A percentile compares a stretch with the other conserved stretches of the same genome.
Evolutionary conservation across 1,140 invertebrate species (phyloP).

Genomic region (Diprion similis): DNA sequence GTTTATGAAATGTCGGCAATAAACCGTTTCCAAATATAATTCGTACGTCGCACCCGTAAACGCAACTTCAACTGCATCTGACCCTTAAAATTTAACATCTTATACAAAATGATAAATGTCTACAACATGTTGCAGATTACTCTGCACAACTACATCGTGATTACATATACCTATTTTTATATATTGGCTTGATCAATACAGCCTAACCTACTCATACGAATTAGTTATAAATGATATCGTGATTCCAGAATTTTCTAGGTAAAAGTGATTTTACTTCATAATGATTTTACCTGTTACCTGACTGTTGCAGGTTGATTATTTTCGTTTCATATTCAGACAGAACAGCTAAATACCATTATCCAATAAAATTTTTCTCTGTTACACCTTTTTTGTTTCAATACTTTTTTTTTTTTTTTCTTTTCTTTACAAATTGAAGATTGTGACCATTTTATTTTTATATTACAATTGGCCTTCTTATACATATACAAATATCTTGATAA

Average conservation of each 20-base stretch:
- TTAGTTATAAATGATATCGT: background rate
- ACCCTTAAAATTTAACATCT: no score
- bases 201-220: background rate
- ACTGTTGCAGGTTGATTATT: background rate
- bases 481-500: background rate
- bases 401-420: background rate
- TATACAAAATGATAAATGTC: no score
- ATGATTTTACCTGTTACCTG: background rate
- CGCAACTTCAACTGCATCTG: no score
- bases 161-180: slow-evolving; percentile 6
- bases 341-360: background rate
- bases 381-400: background rate
- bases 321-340: slow-evolving; percentile 1
- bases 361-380: background rate
- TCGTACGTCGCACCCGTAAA: no score
- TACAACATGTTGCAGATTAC: background rate
- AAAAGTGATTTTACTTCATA: background rate
- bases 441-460: background rate
- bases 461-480: background rate
- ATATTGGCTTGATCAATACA: slow-evolving; percentile 1
- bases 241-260: background rate
- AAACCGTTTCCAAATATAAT: no score
- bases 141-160: background rate
- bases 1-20: no score
- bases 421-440: background rate